Base-by-base conservation (phyloP, 1,140 invertebrate genomes). In the Macrobrachium rosenbergii region DNA sequence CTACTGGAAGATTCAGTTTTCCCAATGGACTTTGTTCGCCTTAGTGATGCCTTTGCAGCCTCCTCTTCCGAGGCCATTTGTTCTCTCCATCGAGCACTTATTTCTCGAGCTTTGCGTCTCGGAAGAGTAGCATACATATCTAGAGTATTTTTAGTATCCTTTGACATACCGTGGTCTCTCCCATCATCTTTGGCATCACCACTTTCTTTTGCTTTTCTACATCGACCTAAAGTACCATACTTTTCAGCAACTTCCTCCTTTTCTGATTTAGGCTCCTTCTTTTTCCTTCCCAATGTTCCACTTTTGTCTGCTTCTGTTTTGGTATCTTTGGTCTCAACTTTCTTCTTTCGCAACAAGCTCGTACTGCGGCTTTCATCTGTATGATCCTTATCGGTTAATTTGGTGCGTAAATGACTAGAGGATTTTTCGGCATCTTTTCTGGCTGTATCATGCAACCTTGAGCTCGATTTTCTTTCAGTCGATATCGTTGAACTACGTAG, bases 91-190 rank as follows among this genome's bases (percentile, higher is more conserved):
- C 94, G 7, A 92, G 92, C 21, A 92, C 93, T 87, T 93, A 94
- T 88, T 94, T 94, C 76, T 92, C 93, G 78, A 93, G 92, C 92
- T 72, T 92, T 93, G 69, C 95, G 93, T n/a, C 96, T 93, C 0
- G 96, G 96, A 14, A 96, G 91, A 0, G 96, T 96, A 2, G 95
- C 95, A 76, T 95, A 96, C 89, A 95, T 94, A 82, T 96, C 95
- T 8, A 95, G 92, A 0, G 94, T 89, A 63, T 89, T 76, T 73
- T 89, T 89, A 67, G 28, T 89, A 43, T 89, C 89, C 62, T 88
- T 87, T 19, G 85, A 75, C 43, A 87, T 21, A 12, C 58, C 19
- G 12, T 77, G 75, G 21, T 45, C 75, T 23, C 79, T 67, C n/a
- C 52, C 58, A 43, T 86, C 87, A 75, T 87, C 78, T 82, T 82